Base-by-base conservation (phyloP, 2,797 vertebrate species). In the Chelon labrosus region DNA sequence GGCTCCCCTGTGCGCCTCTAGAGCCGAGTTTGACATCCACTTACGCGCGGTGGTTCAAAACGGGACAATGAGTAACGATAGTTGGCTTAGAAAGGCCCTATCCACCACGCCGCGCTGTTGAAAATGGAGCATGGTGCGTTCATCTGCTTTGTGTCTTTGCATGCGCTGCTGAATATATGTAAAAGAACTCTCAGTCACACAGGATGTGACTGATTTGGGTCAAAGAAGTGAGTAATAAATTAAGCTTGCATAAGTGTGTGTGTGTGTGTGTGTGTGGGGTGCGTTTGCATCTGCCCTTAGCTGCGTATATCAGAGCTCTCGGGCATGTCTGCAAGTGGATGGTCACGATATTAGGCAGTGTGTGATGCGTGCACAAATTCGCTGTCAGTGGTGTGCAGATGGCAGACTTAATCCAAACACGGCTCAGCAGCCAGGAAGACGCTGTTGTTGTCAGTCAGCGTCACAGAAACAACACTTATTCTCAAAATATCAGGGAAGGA, bases 171-270 rank as follows among this genome's bases (percentile, higher is more conserved):
- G 83, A 82, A 80, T 89, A 61, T 78, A 70, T 62, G 83, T 76
- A 68, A 47, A 79, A 73, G 76, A 80, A 59, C 70, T 70, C 73
- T 83, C 80, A 81, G 77, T 78, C 75, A 81, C 65, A 85, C 80
- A 69, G 72, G 80, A 88, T 87, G 75, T 90, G 90, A 93, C 90
- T 91, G 91, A 93, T 93, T 93, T 88, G 79, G 92, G 92, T 93
- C 86, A 90, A 90, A 88, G 79, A 87, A 83, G 83, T 89, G 90
- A 90, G 88, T 86, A 91, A 91, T 88, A 88, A 88, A 92, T 90
- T 74, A 89, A 85, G 79, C 86, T 80, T 83, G 89, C 55, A 52
- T 85, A 65, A 75, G 69, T 78, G 74, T 74, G 80, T 80, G 66
- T 80, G 51, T 79, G 35, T 67, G 61, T 53, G 56, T 44, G 65